A percentile compares a stretch with the other conserved stretches of the same genome.
phyloP scores from a whole-genome alignment of 1,140 invertebrate species.

The Parasteatoda tepidariorum region DNA sequence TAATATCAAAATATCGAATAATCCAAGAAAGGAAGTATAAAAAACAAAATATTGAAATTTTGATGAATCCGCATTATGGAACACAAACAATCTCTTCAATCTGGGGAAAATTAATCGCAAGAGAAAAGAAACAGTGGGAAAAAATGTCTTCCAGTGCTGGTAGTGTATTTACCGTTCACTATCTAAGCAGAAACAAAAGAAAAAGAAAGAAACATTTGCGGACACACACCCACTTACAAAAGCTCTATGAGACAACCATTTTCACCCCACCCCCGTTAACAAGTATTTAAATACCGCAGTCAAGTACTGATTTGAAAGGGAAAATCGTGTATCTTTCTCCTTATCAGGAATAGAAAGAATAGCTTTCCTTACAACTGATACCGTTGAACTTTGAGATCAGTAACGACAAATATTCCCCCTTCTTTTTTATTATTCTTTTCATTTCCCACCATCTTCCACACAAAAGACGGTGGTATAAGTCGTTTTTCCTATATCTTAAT shows the following conservation, averaged over 20 bases:
- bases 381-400: slow-evolving; percentile 5
- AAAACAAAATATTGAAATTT: too few relatives aligned
- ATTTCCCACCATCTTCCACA: too few relatives aligned
- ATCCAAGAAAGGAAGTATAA: too few relatives aligned
- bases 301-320: slow-evolving; percentile 49
- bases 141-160: too few relatives aligned
- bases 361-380: slow-evolving; percentile 19
- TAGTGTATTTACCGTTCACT: too few relatives aligned
- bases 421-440: not conserved
- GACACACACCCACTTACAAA: not conserved
- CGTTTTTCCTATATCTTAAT: slow-evolving; percentile 28
- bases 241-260: not conserved
- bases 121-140: too few relatives aligned
- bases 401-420: not conserved
- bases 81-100: too few relatives aligned
- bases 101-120: too few relatives aligned
- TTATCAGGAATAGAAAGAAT: slow-evolving; percentile 15
- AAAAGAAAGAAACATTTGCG: not conserved
- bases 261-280: slow-evolving; percentile 16
- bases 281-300: slow-evolving; percentile 52
- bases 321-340: slow-evolving; percentile 35
- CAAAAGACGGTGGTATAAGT: too few relatives aligned
- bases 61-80: too few relatives aligned
- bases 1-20: too few relatives aligned
- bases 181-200: too few relatives aligned